These are phyloP conservation scores for Plutomurus gul DNA, from an alignment of 1,140 invertebrate genomes.

Conservation along the genomic window DNA sequence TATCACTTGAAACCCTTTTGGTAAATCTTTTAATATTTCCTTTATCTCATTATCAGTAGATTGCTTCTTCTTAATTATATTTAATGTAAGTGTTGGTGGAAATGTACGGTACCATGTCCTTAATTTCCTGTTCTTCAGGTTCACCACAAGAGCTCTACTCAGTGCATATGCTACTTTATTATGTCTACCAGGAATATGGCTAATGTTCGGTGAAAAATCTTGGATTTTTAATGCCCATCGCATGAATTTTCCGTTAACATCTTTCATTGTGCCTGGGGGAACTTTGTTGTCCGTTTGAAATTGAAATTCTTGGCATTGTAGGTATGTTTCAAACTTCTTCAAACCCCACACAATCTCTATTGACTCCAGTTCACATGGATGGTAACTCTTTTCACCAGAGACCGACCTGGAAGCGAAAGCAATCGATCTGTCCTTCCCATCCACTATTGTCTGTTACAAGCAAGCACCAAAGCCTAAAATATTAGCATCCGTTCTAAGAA, in stretches of 20 bases:
- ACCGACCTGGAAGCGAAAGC: neutral
- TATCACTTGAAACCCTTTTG: neutral
- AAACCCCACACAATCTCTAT: neutral
- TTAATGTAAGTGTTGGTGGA: neutral
- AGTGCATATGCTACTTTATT: neutral
- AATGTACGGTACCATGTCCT: neutral
- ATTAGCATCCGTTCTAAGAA: neutral
- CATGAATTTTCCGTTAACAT: neutral
- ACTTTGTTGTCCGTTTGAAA: neutral
- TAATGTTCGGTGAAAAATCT: neutral
- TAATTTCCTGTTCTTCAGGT: neutral
- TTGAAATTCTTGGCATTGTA: neutral
- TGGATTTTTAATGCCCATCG: constrained; percentile 15
- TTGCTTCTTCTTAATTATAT: neutral
- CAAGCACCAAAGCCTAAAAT: neutral
- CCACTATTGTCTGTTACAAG: neutral
- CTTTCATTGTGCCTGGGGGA: neutral
- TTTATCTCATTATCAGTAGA: too few relatives aligned
- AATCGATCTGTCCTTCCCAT: neutral
- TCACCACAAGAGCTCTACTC: neutral
- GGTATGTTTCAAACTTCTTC: neutral
- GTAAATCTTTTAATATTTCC: too few relatives aligned
- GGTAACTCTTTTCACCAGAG: neutral
- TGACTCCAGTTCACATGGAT: neutral
- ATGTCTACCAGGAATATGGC: constrained; percentile 31